These are phyloP conservation scores for Rhinichthys klamathensis DNA, from an alignment of 2,113 vertebrate species.

Conservation along the genomic window DNA sequence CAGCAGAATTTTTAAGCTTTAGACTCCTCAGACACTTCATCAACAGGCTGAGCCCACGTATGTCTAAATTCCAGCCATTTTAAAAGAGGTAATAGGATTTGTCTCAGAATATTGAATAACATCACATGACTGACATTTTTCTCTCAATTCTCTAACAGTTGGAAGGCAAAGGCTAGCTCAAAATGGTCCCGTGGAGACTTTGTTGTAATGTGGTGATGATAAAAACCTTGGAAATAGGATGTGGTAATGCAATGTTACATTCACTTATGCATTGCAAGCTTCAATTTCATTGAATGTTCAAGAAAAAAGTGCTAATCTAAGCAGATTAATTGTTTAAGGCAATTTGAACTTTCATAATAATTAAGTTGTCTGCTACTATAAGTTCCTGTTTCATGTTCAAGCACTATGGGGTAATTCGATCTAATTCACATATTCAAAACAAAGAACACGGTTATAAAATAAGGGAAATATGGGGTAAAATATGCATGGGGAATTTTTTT, in stretches of 20 bases:
- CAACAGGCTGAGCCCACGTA: neutral
- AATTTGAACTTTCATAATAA: neutral
- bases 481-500: neutral
- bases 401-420: neutral
- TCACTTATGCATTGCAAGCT: neutral
- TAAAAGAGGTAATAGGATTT: slow-evolving; percentile 46
- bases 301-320: neutral
- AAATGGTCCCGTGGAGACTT: slow-evolving; percentile 1
- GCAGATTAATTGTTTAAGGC: neutral
- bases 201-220: neutral
- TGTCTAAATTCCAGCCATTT: slow-evolving; percentile 45
- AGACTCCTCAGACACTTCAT: neutral
- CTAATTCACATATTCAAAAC: neutral
- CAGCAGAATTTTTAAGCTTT: neutral
- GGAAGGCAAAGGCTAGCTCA: neutral
- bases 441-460: neutral
- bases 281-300: neutral
- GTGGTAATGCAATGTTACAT: neutral
- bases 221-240: slow-evolving; percentile 7
- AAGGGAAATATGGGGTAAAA: too few relatives aligned
- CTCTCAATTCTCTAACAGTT: slow-evolving; percentile 28
- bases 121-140: slow-evolving; percentile 46
- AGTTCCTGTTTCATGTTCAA: neutral
- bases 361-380: neutral
- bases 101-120: slow-evolving; percentile 32